Evolutionary conservation across 2,888 invertebrate species (phyloP).

Genomic region (Phengaris alcon): DNA sequence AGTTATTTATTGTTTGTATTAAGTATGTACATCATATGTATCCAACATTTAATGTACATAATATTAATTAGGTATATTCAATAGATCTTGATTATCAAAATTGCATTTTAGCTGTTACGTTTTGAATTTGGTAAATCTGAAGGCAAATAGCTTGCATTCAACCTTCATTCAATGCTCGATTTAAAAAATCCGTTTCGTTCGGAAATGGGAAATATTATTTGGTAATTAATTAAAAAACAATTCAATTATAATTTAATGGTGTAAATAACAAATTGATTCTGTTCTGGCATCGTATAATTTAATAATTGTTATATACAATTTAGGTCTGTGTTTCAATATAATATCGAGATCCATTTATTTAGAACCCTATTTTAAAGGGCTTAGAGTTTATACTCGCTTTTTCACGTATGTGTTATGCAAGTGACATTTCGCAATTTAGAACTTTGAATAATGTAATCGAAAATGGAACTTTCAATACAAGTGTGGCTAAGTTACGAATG

Average conservation of each 20-base stretch:
- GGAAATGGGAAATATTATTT: background rate
- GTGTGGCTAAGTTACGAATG: slow-evolving; percentile 7
- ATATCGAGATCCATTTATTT: background rate
- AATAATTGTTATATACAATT: too few species aligned
- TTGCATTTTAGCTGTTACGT: background rate
- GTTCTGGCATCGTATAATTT: slow-evolving; percentile 31
- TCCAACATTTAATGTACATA: too few species aligned
- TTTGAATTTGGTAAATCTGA: background rate
- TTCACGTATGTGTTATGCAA: background rate
- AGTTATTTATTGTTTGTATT: too few species aligned
- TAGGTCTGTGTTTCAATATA: background rate
- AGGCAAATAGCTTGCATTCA: background rate
- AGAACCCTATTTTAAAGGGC: background rate
- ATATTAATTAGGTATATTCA: too few species aligned
- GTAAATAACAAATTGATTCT: slow-evolving; percentile 7
- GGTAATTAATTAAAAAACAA: background rate
- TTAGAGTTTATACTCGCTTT: background rate
- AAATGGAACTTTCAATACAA: background rate
- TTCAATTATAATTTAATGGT: background rate
- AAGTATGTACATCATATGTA: too few species aligned
- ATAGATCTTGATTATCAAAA: too few species aligned
- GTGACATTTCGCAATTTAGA: slow-evolving; percentile 9
- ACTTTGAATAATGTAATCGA: slow-evolving; percentile 13
- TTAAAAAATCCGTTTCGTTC: background rate
- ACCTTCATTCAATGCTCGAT: too few species aligned